These are phyloP conservation scores for Eufriesea mexicana DNA, from an alignment of 1,140 invertebrate species.

Conservation along the genomic window DNA sequence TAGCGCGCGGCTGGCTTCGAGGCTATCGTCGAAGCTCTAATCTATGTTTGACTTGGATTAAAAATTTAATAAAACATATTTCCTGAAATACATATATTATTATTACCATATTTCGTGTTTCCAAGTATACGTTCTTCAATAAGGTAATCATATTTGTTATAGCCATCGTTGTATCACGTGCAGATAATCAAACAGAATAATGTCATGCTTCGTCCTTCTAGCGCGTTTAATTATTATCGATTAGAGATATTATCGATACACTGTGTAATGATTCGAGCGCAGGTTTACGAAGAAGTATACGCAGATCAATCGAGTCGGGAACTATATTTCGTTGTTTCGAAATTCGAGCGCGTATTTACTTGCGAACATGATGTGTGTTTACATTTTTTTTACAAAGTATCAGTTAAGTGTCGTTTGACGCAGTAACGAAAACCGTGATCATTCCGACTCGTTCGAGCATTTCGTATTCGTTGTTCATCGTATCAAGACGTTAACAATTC, in stretches of 20 bases:
- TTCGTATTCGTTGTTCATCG: conserved; percentile 31
- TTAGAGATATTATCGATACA: not conserved
- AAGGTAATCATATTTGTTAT: too few species aligned
- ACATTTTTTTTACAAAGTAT: conserved; percentile 55
- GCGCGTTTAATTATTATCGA: conserved; percentile 1
- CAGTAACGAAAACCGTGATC: conserved; percentile 41
- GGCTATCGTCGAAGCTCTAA: not conserved
- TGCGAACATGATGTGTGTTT: conserved; percentile 48
- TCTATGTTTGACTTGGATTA: not conserved
- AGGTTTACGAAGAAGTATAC: conserved; percentile 8
- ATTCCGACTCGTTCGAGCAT: conserved; percentile 26
- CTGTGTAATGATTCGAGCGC: not conserved
- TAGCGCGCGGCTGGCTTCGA: not conserved
- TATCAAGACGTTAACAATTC: conserved; percentile 22
- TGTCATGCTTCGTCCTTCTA: not conserved
- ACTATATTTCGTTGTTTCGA: conserved; percentile 3
- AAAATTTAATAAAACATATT: not conserved
- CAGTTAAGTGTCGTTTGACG: conserved; percentile 20
- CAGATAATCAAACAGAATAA: not conserved
- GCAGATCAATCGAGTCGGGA: not conserved
- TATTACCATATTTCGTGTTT: too few species aligned
- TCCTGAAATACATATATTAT: too few species aligned
- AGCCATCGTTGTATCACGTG: not conserved
- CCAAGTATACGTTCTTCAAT: not conserved
- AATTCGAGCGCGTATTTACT: conserved; percentile 45